These are phyloP conservation scores for Deilephila elpenor DNA, from an alignment of 2,888 invertebrate genomes.

Conservation along the genomic window DNA sequence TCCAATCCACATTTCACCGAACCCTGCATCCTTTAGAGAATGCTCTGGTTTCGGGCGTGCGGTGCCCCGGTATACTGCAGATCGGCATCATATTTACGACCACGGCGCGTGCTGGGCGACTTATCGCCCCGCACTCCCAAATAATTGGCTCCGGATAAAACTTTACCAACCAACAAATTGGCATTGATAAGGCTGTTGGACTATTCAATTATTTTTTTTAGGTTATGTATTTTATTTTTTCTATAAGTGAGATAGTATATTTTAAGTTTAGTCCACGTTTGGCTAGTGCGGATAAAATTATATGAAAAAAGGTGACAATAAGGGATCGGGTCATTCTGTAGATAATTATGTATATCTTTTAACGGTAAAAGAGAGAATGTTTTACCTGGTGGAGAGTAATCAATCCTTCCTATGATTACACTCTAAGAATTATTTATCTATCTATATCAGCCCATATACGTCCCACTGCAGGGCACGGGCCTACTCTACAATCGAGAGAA, in stretches of 20 bases:
- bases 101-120: slow-evolving; percentile 44
- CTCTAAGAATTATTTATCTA: too few species aligned
- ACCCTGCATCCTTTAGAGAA: neutral
- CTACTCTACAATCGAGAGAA: too few species aligned
- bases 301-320: too few species aligned
- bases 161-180: slow-evolving; percentile 18
- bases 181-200: slow-evolving; percentile 1
- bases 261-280: too few species aligned
- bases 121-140: slow-evolving; percentile 38
- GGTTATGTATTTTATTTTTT: neutral
- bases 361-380: too few species aligned
- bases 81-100: slow-evolving; percentile 75
- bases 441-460: too few species aligned
- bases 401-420: too few species aligned
- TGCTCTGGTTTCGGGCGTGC: slow-evolving; percentile 18
- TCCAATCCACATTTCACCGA: neutral
- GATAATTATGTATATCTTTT: too few species aligned
- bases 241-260: neutral
- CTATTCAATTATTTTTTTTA: neutral
- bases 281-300: too few species aligned
- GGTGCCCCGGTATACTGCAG: slow-evolving; percentile 58
- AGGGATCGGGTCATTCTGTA: too few species aligned
- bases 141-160: slow-evolving; percentile 22
- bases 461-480: too few species aligned
- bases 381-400: too few species aligned